These are phyloP conservation scores for Thymallus thymallus DNA, from an alignment of 2,113 vertebrate species.

Conservation along the genomic window DNA sequence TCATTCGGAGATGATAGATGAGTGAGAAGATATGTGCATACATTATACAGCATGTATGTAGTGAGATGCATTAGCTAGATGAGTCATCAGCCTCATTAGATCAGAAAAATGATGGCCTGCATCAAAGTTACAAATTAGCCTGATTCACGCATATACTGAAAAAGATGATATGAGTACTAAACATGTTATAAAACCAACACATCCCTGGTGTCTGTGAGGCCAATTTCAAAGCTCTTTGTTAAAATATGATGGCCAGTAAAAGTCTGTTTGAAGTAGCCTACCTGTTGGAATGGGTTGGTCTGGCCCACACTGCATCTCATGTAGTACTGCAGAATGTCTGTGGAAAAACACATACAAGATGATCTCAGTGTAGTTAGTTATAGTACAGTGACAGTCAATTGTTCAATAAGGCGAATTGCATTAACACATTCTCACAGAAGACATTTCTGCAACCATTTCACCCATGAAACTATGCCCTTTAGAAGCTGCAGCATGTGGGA, in stretches of 20 bases:
- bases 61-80: background rate
- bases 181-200: too few species aligned
- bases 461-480: background rate
- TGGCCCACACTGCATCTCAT: constrained; percentile 82
- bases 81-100: background rate
- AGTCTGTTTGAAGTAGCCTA: constrained; percentile 62
- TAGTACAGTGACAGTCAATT: too few species aligned
- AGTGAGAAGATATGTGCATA: background rate
- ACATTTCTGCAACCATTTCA: background rate
- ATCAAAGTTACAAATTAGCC: too few species aligned
- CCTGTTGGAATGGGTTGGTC: constrained; percentile 95
- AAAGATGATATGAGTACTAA: too few species aligned
- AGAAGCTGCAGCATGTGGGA: background rate
- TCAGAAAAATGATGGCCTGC: background rate
- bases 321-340: constrained; percentile 91
- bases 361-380: too few species aligned
- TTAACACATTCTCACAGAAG: too few species aligned
- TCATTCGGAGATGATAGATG: constrained; percentile 27
- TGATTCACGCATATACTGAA: too few species aligned
- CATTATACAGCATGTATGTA: background rate
- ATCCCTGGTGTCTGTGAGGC: too few species aligned
- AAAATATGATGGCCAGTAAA: too few species aligned
- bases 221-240: too few species aligned
- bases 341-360: constrained; percentile 2
- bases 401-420: too few species aligned